Base-by-base conservation (phyloP, 2,888 invertebrate genomes). In the Geophilus truncorum region DNA sequence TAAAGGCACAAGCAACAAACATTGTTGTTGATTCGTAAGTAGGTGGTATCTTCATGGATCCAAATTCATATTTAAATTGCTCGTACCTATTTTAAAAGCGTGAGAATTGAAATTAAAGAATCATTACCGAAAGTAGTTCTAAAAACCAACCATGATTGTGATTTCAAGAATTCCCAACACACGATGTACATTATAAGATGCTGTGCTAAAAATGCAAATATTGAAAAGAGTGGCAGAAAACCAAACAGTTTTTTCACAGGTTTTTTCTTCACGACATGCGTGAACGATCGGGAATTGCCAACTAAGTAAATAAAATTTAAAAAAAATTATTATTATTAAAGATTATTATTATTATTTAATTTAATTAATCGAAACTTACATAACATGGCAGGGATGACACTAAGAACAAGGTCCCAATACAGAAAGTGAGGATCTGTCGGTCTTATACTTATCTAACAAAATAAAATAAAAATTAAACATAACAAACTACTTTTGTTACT, bases 171-270 rank as follows among this genome's bases (percentile, higher is more conserved):
- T 28, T 79, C 57, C 79, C 51, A 79, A 18, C 57, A 30, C 0
- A 79, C 18, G n/a, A 79, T 32, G 62, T 79, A 79, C 28, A 79
- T 30, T 1, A 57, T 23, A 6, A 79, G n/a, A n/a, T 79, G 79
- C 25, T 25, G 9, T 21, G 28, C 12, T 18, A 79, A 57, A 15
- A 79, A 79, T 7, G 30, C n/a, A 18, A 79, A 79, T 28, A 79
- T 79, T 23, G 79, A 79, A 4, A 57, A 28, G 1, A 79, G 25
- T 10, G 79, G 79, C 6, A 79, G 12, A 4, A 79, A n/a, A 10
- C n/a, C 79, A 28, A 79, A 30, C n/a, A 79, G 30, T 40, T 79
- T 79, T 57, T 79, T 79, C 15, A 18, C 32, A 3, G 79, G 79
- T 51, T 57, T 28, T 28, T 28, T 12, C 32, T 57, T 79, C 15